Percentiles rank a stretch among this genome's conserved stretches.
phyloP scores from a whole-genome alignment of 2,797 vertebrate genomes.

The Oophaga sylvatica region DNA sequence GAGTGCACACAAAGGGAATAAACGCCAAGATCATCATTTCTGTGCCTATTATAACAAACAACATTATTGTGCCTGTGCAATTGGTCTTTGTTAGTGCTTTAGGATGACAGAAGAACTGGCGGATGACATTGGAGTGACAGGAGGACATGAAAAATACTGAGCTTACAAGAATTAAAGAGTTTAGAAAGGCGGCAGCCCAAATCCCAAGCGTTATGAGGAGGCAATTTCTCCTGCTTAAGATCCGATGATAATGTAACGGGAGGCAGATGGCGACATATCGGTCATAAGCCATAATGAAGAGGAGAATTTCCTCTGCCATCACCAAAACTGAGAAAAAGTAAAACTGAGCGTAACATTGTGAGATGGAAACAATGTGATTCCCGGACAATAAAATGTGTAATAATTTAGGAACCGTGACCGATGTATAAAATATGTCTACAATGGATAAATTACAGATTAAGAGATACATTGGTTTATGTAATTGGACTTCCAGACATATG shows the following conservation, averaged over 20 bases:
- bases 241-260: no score
- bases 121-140: neutral
- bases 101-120: neutral
- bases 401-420: no score
- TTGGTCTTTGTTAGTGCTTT: neutral
- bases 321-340: no score
- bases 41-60: neutral
- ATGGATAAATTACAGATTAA: conserved; percentile 5
- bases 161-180: neutral
- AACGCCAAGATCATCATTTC: neutral
- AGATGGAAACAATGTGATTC: neutral
- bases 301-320: no score
- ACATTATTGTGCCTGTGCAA: neutral
- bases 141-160: neutral
- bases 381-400: neutral
- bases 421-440: neutral
- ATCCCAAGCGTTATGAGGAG: neutral
- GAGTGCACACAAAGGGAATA: neutral
- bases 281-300: neutral
- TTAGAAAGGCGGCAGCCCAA: neutral
- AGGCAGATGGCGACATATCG: neutral
- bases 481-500: neutral
- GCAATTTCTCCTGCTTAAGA: no score
- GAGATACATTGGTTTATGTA: conserved; percentile 6
- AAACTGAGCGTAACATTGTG: no score